Percentiles rank a stretch among this genome's conserved stretches.
Evolutionary conservation across 2,113 vertebrate genomes (phyloP).

Genomic region (Mus musculus): GRCm39 chr2:170793501-170794000

Average conservation of each 20-base stretch:
- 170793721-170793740: not conserved
- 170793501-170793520: no score
- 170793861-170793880: constrained; percentile 6
- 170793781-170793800: not conserved
- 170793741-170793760: not conserved
- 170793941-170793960: not conserved
- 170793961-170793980: constrained; percentile 30
- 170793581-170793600: no score
- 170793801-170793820: not conserved
- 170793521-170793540: no score
- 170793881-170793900: constrained; percentile 27
- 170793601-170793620: no score
- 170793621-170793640: no score
- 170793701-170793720: not conserved
- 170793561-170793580: no score
- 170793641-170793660: no score
- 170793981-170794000: not conserved
- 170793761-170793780: not conserved
- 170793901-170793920: not conserved
- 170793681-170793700: no score
- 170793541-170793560: no score
- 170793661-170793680: not conserved
- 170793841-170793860: not conserved
- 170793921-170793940: not conserved
- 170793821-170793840: not conserved